These are phyloP conservation scores for Pycnonotus jocosus DNA, from an alignment of 2,113 vertebrate species.

Conservation along the genomic window DNA sequence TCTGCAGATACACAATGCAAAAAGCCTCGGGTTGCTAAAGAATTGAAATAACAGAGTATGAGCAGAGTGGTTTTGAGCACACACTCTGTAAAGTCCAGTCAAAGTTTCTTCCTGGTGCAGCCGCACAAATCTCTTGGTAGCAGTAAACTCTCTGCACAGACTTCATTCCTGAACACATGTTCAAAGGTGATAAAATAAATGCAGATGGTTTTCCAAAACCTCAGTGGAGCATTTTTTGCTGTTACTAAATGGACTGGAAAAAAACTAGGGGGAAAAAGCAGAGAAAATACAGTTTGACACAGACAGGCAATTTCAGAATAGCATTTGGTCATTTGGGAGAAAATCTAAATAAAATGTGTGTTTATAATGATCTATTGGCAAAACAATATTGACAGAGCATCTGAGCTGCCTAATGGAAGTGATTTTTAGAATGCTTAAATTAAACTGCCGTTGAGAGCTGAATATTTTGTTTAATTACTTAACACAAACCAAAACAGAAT, in stretches of 20 bases:
- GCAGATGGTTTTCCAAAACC: slow-evolving; percentile 64
- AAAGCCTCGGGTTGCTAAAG: background rate
- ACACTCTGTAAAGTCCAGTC: slow-evolving; percentile 17
- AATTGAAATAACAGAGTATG: background rate
- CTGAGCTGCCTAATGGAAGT: slow-evolving; percentile 2
- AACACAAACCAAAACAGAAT: background rate
- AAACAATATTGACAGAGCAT: slow-evolving; percentile 31
- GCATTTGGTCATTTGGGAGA: background rate
- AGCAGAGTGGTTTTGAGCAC: background rate
- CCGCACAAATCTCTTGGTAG: slow-evolving; percentile 54
- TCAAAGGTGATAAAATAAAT: slow-evolving; percentile 68
- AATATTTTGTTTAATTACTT: background rate
- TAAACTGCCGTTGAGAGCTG: background rate
- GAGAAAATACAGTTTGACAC: slow-evolving; percentile 36
- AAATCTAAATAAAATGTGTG: slow-evolving; percentile 19
- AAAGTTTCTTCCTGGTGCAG: slow-evolving; percentile 53
- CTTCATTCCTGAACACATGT: slow-evolving; percentile 66
- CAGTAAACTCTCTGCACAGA: slow-evolving; percentile 47
- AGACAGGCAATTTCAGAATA: background rate
- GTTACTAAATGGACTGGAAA: slow-evolving; percentile 42
- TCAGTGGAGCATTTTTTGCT: slow-evolving; percentile 41
- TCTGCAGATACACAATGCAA: background rate
- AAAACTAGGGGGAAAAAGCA: background rate
- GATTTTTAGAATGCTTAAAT: background rate
- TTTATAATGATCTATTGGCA: slow-evolving; percentile 30